phyloP scores from a whole-genome alignment of 2,888 invertebrate species.

The Oscheius sp. region DNA sequence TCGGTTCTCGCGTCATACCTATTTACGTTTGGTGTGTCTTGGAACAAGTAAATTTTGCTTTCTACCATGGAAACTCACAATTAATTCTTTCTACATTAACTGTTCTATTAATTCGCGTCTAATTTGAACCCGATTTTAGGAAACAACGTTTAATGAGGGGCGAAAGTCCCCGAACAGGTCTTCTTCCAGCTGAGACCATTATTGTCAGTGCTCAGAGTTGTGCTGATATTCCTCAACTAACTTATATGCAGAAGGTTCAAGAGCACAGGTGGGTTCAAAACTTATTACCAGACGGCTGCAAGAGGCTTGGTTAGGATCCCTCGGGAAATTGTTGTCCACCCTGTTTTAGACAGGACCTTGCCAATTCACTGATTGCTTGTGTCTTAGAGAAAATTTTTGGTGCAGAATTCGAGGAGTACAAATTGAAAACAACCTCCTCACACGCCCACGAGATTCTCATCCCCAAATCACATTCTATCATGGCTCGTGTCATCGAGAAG shows the following conservation, averaged over 20 bases:
- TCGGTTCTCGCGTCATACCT: constrained; percentile 23
- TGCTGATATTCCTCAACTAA: constrained; percentile 5
- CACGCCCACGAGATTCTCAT: neutral
- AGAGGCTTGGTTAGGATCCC: neutral
- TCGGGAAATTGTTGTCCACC: constrained; percentile 1
- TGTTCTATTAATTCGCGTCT: neutral
- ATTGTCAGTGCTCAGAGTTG: constrained; percentile 8
- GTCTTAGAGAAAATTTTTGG: neutral
- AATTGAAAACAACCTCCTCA: neutral
- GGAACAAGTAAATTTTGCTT: no score
- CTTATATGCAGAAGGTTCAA: constrained; percentile 8
- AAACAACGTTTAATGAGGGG: constrained; percentile 21
- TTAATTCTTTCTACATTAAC: neutral
- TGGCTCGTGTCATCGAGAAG: constrained; percentile 11
- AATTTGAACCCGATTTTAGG: neutral
- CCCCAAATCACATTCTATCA: constrained; percentile 19
- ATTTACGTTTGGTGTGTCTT: constrained; percentile 1
- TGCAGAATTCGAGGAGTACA: neutral
- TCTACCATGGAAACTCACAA: no score
- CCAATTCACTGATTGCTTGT: neutral
- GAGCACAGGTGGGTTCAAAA: constrained; percentile 23
- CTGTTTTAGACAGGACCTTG: neutral
- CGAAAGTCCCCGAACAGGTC: constrained; percentile 21
- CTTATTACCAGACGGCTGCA: neutral
- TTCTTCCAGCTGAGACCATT: constrained; percentile 24